phyloP scores from a whole-genome alignment of 2,888 invertebrate genomes.

The Linnaemya vulpina region DNA sequence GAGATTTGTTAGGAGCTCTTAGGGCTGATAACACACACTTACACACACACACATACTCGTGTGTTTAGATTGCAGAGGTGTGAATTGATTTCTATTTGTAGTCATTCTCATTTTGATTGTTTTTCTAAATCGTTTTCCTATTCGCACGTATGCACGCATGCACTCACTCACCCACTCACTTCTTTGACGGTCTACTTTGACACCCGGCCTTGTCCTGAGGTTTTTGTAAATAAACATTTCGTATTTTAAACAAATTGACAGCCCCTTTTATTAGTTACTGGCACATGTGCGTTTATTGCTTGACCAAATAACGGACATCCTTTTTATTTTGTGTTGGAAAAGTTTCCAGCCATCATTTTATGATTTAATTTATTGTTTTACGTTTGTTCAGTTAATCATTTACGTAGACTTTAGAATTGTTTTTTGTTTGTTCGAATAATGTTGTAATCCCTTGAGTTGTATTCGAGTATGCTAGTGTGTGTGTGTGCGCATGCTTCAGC shows the following conservation, averaged over 20 bases:
- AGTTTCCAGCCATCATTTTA: constrained; percentile 34
- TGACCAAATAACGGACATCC: constrained; percentile 51
- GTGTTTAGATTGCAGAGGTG: constrained; percentile 58
- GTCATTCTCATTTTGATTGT: constrained; percentile 28
- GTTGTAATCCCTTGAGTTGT: constrained; percentile 36
- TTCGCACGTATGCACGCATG: constrained; percentile 1
- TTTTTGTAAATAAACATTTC: constrained; percentile 53
- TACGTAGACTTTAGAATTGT: constrained; percentile 1
- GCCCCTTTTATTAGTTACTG: background rate
- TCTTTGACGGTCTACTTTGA: background rate
- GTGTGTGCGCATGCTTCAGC: background rate
- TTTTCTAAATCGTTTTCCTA: constrained; percentile 35
- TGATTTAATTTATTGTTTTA: constrained; percentile 15
- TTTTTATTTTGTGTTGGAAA: constrained; percentile 19
- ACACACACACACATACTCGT: background rate
- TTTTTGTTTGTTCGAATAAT: background rate
- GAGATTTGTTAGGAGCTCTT: constrained; percentile 14
- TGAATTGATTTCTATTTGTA: constrained; percentile 64
- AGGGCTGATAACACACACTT: constrained; percentile 16
- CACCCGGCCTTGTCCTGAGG: constrained; percentile 44
- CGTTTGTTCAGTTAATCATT: constrained; percentile 25
- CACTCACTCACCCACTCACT: background rate
- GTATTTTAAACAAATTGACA: background rate
- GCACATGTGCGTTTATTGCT: constrained; percentile 47
- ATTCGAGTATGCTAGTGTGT: background rate